Evolutionary conservation across 2,888 invertebrate genomes (phyloP), one percentile per base, ranked within the genome.

Genomic region (Nymphalis c-album): DNA sequence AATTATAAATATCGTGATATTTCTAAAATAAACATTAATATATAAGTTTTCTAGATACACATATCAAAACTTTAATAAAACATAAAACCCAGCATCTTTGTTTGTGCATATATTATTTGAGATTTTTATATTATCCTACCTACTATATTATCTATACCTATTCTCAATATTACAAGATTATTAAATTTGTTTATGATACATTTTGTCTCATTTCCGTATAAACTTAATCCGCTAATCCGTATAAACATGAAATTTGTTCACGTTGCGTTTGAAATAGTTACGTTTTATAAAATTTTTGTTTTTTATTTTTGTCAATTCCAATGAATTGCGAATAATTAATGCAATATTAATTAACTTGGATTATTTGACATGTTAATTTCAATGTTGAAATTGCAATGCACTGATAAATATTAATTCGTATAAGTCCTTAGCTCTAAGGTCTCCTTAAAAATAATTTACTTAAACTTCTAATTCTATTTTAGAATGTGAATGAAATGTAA

Each of bases 331-430:
- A 31, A 55, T 55, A 26, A 31, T 26, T 7, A 7, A 3, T 17
- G 16, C 13, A 26, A 26, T 16, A 17, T 18, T 7, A 35, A 35
- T n/a, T 57, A 35, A 57, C 17, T 57, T 18, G n/a, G 5, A 10
- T 35, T 35, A 17, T 35, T n/a, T 57, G 7, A 57, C 40, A n/a
- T 57, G 18, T 57, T 57, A 40, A 57, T 40, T 17, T 31, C 26
- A 55, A 31, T 31, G 22, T 55, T 35, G 35, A 57, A 35, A 57
- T 57, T 57, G 35, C 40, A 35, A 40, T 46, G 22, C 26, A 63
- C 63, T 60, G 50, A 63, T n/a, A 65, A 59, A 69, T 53, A 68
- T 62, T 65, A 65, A 65, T 60, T 57, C 60, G 48, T 60, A 69
- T 57, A 40, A 57, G 55, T n/a, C 8, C 20, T 51, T 4, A 22